phyloP scores from a whole-genome alignment of 1,140 invertebrate species.

The Apis mellifera region DNA sequence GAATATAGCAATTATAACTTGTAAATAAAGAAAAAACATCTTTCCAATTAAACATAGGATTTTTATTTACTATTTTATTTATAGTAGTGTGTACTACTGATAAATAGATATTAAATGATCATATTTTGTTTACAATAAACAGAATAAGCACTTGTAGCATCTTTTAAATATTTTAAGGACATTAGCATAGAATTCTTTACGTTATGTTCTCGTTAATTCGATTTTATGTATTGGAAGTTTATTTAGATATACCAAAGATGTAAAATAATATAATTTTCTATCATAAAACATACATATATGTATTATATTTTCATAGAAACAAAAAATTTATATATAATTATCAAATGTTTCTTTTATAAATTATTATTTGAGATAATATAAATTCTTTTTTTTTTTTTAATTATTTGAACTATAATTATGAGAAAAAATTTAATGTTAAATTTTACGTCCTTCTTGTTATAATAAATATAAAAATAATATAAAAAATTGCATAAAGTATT shows the following conservation, averaged over 20 bases:
- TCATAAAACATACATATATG: neutral
- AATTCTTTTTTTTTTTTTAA: neutral
- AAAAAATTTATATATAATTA: neutral
- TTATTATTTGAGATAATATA: neutral
- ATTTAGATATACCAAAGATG: slow-evolving; percentile 7
- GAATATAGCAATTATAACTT: slow-evolving; percentile 60
- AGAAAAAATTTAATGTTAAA: neutral
- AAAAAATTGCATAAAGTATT: neutral
- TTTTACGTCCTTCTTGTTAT: too few species aligned
- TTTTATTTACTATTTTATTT: slow-evolving; percentile 36
- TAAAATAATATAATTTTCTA: neutral
- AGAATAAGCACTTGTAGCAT: slow-evolving; percentile 2
- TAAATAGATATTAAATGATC: slow-evolving; percentile 16
- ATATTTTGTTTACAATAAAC: slow-evolving; percentile 35
- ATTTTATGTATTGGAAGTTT: neutral
- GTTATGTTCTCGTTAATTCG: slow-evolving; percentile 33
- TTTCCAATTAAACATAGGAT: slow-evolving; percentile 37
- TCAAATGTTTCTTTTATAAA: neutral
- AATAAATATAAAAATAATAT: too few species aligned
- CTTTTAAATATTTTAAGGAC: slow-evolving; percentile 6
- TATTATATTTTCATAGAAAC: neutral
- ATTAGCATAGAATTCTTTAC: neutral
- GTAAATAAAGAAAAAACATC: slow-evolving; percentile 64
- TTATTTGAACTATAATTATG: neutral
- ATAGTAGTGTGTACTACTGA: slow-evolving; percentile 40